phyloP scores from a whole-genome alignment of 2,113 vertebrate genomes.

The Hypocryptadius cinnamomeus region DNA sequence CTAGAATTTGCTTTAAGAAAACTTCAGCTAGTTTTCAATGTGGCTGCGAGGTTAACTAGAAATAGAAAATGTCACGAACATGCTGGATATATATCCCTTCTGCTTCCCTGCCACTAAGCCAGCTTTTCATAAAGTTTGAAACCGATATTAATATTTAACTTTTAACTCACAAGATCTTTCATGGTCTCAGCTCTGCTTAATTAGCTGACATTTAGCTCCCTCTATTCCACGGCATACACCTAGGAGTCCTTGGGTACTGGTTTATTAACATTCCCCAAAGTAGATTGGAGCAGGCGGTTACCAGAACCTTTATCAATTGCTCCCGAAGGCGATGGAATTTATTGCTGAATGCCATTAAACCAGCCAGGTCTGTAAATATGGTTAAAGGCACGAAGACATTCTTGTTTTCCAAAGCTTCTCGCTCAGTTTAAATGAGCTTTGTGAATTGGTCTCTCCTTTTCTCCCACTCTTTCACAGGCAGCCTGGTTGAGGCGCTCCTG shows the following conservation, averaged over 20 bases:
- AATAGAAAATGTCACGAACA: slow-evolving; percentile 7
- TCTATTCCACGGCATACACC: neutral
- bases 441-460: slow-evolving; percentile 40
- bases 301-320: slow-evolving; percentile 35
- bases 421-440: slow-evolving; percentile 51
- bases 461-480: neutral
- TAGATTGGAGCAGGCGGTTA: slow-evolving; percentile 33
- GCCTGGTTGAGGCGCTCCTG: neutral
- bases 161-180: slow-evolving; percentile 35
- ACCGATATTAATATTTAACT: slow-evolving; percentile 56
- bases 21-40: slow-evolving; percentile 16
- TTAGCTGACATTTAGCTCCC: slow-evolving; percentile 46
- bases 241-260: neutral
- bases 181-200: slow-evolving; percentile 39
- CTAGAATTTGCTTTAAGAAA: slow-evolving; percentile 23
- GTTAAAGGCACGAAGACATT: slow-evolving; percentile 22
- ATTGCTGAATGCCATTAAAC: slow-evolving; percentile 32
- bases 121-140: slow-evolving; percentile 42
- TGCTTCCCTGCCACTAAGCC: neutral
- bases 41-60: slow-evolving; percentile 14
- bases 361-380: neutral
- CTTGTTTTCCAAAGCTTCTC: slow-evolving; percentile 18
- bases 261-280: slow-evolving; percentile 49
- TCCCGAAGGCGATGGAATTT: slow-evolving; percentile 32
- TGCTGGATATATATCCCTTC: neutral